Conservation (phyloP, 1,140 invertebrate genomes). For the Adelges cooleyi region DNA sequence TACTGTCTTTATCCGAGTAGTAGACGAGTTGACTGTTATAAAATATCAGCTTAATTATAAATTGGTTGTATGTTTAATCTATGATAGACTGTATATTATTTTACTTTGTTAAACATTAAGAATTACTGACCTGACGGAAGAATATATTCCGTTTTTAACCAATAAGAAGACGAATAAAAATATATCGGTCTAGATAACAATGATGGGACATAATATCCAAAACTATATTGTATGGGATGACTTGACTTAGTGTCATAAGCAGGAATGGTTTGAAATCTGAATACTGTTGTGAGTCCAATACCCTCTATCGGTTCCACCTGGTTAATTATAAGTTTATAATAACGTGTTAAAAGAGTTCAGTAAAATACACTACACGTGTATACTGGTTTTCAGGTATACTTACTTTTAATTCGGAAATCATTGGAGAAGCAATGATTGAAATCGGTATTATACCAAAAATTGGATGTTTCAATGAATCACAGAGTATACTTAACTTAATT, state of each 20-base stretch:
- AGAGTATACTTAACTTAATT: background rate
- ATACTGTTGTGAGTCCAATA: slow-evolving; percentile 1
- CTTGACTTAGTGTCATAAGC: slow-evolving; percentile 11
- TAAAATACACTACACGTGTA: no score
- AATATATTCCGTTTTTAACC: slow-evolving; percentile 5
- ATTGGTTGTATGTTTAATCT: no score
- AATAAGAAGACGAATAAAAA: slow-evolving; percentile 1
- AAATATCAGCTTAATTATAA: background rate
- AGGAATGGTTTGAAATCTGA: background rate
- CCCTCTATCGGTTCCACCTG: slow-evolving; percentile 2
- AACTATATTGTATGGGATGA: slow-evolving; percentile 22
- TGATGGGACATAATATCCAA: background rate
- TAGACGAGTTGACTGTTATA: background rate
- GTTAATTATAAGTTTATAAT: background rate
- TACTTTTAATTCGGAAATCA: slow-evolving; percentile 1
- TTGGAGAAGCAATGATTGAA: slow-evolving; percentile 6
- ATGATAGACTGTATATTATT: no score
- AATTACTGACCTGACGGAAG: slow-evolving; percentile 1
- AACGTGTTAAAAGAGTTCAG: no score
- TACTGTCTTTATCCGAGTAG: background rate
- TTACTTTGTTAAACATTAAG: no score
- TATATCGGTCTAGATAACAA: background rate
- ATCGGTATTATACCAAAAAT: background rate
- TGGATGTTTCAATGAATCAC: background rate
- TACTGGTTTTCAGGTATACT: no score